These are phyloP conservation scores for Hylia prasina DNA, from an alignment of 2,113 vertebrate genomes.

Conservation along the genomic window DNA sequence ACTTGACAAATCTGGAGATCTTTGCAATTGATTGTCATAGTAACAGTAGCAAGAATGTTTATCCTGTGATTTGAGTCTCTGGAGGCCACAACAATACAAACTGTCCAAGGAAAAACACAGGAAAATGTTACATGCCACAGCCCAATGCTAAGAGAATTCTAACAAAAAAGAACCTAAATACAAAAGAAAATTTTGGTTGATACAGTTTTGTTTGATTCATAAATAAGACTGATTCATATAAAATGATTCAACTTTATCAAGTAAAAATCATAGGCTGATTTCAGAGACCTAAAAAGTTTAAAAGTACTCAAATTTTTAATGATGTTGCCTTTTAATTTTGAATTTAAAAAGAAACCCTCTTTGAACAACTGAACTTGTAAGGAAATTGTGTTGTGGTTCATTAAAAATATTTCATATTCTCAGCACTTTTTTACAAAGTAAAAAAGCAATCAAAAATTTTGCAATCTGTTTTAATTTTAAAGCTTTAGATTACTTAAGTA, in stretches of 20 bases:
- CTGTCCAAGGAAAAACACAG: not conserved
- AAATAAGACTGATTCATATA: not conserved
- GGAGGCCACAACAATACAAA: not conserved
- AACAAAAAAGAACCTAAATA: not conserved
- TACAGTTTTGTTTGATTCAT: not conserved
- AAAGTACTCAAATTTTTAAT: not conserved
- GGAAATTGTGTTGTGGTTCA: not conserved
- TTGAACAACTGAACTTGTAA: conserved; percentile 15
- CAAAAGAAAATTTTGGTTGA: not conserved
- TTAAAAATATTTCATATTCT: not conserved
- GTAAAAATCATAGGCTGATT: not conserved
- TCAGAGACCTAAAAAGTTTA: not conserved
- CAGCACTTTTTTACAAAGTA: not conserved
- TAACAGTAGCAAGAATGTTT: rapidly evolving
- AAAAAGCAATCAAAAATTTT: not conserved
- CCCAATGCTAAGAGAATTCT: not conserved
- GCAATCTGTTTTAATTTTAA: conserved; percentile 22
- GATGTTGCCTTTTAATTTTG: conserved; percentile 15
- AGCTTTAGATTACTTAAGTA: conserved; percentile 12
- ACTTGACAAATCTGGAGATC: not conserved
- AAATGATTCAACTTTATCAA: not conserved
- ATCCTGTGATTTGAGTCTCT: not conserved
- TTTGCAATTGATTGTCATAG: not conserved
- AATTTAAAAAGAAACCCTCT: conserved; percentile 35
- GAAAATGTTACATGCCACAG: not conserved